Evolutionary conservation across 2,113 vertebrate genomes (phyloP).

Genomic region (Gallinago media): DNA sequence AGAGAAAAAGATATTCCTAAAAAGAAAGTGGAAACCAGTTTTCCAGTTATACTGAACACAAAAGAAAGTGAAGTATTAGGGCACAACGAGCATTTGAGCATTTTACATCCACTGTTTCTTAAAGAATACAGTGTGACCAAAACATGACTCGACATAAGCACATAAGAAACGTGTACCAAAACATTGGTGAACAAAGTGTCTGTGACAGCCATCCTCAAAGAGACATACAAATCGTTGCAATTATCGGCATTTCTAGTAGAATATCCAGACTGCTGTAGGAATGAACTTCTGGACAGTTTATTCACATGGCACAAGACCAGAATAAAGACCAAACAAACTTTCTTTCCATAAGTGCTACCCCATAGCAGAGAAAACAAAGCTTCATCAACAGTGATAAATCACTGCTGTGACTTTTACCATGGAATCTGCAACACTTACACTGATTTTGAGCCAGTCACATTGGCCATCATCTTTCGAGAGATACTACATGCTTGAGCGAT

Average conservation of each 20-base stretch:
- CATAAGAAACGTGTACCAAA: background rate
- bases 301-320: background rate
- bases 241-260: background rate
- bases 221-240: background rate
- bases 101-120: background rate
- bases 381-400: background rate
- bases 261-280: background rate
- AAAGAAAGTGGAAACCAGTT: constrained; percentile 10
- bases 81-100: constrained; percentile 1
- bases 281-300: background rate
- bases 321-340: background rate
- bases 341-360: background rate
- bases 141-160: background rate
- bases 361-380: background rate
- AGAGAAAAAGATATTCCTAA: constrained; percentile 5
- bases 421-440: background rate
- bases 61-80: constrained; percentile 3
- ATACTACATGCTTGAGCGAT: background rate
- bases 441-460: background rate
- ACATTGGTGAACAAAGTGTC: background rate
- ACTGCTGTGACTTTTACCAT: background rate
- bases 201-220: background rate
- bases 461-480: background rate
- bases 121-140: background rate
- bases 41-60: constrained; percentile 81